A percentile compares a stretch with the other conserved stretches of the same genome.
These are phyloP conservation scores for Pygoscelis adeliae DNA, from an alignment of 2,113 vertebrate genomes.

Conservation along the genomic window DNA sequence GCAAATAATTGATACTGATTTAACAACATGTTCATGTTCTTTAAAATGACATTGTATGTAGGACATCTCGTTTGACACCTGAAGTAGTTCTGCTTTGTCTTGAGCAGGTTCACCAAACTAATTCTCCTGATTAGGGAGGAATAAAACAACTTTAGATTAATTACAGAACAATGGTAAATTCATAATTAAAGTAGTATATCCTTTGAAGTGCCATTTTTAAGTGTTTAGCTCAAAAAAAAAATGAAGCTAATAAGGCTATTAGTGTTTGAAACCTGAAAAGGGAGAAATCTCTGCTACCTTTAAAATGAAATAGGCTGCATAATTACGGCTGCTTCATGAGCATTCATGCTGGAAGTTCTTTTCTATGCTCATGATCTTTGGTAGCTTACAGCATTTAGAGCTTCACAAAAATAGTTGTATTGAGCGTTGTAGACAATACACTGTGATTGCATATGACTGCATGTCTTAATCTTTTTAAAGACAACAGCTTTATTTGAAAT, in stretches of 20 bases:
- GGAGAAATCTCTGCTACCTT: background rate
- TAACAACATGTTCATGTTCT: background rate
- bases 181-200: background rate
- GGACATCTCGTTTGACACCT: background rate
- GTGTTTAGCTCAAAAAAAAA: background rate
- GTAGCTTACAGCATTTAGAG: slow-evolving; percentile 5
- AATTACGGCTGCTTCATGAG: background rate
- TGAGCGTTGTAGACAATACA: slow-evolving; percentile 24
- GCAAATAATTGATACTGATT: background rate
- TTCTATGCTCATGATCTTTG: background rate
- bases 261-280: background rate
- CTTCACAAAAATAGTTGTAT: slow-evolving; percentile 16
- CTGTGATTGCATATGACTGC: slow-evolving; percentile 57
- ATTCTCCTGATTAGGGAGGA: background rate
- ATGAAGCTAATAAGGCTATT: background rate
- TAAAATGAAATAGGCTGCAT: background rate
- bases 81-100: background rate
- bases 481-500: slow-evolving; percentile 43
- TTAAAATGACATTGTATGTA: background rate
- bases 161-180: background rate
- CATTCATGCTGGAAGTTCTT: background rate
- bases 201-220: slow-evolving; percentile 6
- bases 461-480: background rate
- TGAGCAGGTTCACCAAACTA: background rate
- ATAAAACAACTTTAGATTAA: background rate